Conservation (phyloP, 2,797 vertebrate species). For the Cichlasoma orientale region DNA sequence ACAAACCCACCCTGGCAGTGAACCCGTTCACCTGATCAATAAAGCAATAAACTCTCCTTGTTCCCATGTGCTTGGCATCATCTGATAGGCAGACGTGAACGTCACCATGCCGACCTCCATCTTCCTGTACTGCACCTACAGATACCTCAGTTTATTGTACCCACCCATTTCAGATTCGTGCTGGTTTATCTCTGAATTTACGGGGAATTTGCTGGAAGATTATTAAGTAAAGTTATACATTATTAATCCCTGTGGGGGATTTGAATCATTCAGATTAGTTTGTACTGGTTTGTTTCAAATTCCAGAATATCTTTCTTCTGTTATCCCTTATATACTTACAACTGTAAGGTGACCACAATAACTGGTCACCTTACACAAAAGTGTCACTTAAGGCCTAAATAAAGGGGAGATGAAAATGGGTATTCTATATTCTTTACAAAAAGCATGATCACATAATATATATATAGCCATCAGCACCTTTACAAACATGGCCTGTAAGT, state of each 20-base stretch:
- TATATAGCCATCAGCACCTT: neutral
- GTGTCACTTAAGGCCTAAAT: neutral
- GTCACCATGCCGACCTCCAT: neutral
- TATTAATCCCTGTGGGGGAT: neutral
- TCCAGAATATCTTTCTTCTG: neutral
- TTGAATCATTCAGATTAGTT: neutral
- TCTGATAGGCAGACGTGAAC: neutral
- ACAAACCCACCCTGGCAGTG: neutral
- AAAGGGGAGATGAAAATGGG: neutral
- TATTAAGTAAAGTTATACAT: neutral
- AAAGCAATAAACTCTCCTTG: neutral
- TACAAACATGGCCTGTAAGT: neutral
- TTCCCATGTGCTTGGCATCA: neutral
- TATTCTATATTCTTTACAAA: neutral
- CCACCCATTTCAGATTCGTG: neutral
- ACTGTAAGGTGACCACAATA: neutral
- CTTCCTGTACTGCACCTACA: slow-evolving; percentile 12
- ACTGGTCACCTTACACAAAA: no score
- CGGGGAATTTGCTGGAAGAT: neutral
- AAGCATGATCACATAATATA: neutral
- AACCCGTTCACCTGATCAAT: neutral
- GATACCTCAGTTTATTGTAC: neutral
- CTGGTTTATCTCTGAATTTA: slow-evolving; percentile 40
- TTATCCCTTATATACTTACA: neutral
- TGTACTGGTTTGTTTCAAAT: accelerated